Conservation (phyloP, 2,797 vertebrate genomes). For the Argya squamiceps region DNA sequence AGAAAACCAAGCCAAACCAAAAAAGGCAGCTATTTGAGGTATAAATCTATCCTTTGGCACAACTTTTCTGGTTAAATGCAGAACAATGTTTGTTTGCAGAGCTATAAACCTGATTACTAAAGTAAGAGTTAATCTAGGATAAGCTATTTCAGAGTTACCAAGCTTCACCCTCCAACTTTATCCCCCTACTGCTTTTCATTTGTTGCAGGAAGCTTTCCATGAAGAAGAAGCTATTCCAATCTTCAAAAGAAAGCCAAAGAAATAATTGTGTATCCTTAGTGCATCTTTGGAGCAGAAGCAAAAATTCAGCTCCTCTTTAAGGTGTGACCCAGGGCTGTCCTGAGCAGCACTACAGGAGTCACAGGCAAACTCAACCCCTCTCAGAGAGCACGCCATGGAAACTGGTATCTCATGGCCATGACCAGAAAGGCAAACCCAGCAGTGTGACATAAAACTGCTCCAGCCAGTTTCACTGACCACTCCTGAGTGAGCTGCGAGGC, state of each 20-base stretch:
- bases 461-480: not conserved
- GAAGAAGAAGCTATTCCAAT: not conserved
- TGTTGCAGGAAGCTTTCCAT: not conserved
- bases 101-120: constrained; percentile 28
- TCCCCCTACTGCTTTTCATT: not conserved
- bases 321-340: not conserved
- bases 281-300: not conserved
- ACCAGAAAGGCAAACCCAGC: not conserved
- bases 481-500: not conserved
- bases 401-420: not conserved
- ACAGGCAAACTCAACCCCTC: not conserved
- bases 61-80: not conserved
- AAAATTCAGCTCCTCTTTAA: not conserved
- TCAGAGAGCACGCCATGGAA: not conserved
- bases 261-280: not conserved
- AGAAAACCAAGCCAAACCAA: not conserved
- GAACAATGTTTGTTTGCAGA: not conserved
- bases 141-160: constrained; percentile 3
- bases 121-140: constrained; percentile 32
- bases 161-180: not conserved
- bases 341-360: not conserved
- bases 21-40: not conserved
- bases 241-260: not conserved
- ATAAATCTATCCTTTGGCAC: not conserved
- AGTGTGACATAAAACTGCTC: not conserved